Base-by-base conservation (phyloP, 1,140 invertebrate genomes). In the Lamellibrachia luymesi region DNA sequence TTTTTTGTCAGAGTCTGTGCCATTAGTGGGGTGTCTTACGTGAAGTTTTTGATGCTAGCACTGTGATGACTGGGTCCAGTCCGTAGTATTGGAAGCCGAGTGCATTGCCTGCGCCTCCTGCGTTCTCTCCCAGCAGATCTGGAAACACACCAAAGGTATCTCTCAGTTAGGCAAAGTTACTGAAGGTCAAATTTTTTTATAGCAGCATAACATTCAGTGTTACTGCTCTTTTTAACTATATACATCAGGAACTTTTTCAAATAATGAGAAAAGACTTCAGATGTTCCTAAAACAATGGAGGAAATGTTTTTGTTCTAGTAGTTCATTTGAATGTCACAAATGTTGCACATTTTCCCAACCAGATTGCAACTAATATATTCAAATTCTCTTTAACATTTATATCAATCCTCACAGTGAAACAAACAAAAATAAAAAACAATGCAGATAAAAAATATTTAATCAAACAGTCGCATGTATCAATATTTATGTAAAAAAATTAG, bases 31-130 rank as follows among this genome's bases (percentile, higher is more conserved):
- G 38, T 38, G 27, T 95, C 96, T 96, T 95, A 96, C 96, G 97
- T 80, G 97, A 97, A 93, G 97, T 97, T 95, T 97, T 97, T 22
- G 97, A 97, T 89, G 97, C 97, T 17, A 98, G 95, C 49, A 98
- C 96, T 8, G 98, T 97, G 2, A 98, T 97, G 50, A 97, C 95
- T 49, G 96, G 96, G 93, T 96, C 97, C 95, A 92, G 92, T 22
- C 96, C 96, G 93, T 96, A 96, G 95, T 97, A 97, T 94, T 97
- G 97, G 94, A 98, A 97, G 5, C 97, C 97, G 92, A 97, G 94
- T 6, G 97, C 97, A 94, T 97, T 97, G 91, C 96, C 97, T 93
- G 97, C 96, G 7, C 96, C 95, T 97, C 97, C 95, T 97, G 97
- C 97, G 96, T 96, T 97, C 93, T 97, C 96, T 95, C 97, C 97